Percentiles rank a stretch among this genome's conserved stretches.
phyloP scores from a whole-genome alignment of 2,888 invertebrate species.

The Leptopilina syphax region DNA sequence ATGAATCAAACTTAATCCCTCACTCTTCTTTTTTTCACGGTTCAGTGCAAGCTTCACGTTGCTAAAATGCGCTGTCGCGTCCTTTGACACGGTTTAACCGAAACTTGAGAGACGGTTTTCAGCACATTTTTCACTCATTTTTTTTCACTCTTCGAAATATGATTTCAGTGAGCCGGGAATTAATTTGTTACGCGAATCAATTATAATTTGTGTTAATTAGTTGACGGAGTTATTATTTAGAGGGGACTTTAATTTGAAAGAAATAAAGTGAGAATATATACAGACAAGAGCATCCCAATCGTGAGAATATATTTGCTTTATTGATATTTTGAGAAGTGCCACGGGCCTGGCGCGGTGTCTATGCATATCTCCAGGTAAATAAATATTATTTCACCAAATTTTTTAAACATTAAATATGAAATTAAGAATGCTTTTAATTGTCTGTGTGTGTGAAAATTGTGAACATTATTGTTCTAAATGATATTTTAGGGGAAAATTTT shows the following conservation, averaged over 20 bases:
- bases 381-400: constrained; percentile 81
- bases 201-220: neutral
- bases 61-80: constrained; percentile 59
- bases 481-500: neutral
- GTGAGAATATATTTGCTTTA: constrained; percentile 70
- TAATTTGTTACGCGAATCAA: constrained; percentile 55
- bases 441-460: too few species aligned
- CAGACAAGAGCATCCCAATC: constrained; percentile 51
- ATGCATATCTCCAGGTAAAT: constrained; percentile 84
- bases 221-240: too few species aligned
- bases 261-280: constrained; percentile 55
- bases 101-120: constrained; percentile 50
- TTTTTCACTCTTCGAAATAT: constrained; percentile 45
- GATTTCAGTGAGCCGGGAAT: constrained; percentile 45
- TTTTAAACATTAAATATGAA: neutral
- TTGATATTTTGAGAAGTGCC: constrained; percentile 73
- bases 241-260: too few species aligned
- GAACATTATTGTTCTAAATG: too few species aligned
- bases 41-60: constrained; percentile 61
- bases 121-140: constrained; percentile 44
- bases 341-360: constrained; percentile 71
- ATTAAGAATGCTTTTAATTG: neutral
- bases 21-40: constrained; percentile 5
- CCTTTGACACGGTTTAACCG: constrained; percentile 67
- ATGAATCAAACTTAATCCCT: neutral